These are phyloP conservation scores for Atta texana DNA, from an alignment of 1,140 invertebrate species.

Conservation along the genomic window DNA sequence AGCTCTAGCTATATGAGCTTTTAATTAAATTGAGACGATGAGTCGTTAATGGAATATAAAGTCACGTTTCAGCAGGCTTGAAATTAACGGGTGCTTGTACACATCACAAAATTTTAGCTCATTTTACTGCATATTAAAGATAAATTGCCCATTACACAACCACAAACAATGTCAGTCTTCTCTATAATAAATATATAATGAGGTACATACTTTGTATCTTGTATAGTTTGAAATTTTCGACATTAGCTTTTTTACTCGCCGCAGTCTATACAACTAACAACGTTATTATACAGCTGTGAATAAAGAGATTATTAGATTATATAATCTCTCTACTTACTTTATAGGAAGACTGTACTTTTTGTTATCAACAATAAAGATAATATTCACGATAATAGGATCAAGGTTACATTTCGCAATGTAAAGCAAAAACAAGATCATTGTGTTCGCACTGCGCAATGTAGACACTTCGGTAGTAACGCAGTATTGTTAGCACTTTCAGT, in stretches of 20 bases:
- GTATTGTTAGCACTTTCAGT: slow-evolving; percentile 30
- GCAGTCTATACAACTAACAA: background rate
- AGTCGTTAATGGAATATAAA: slow-evolving; percentile 60
- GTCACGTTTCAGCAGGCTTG: slow-evolving; percentile 40
- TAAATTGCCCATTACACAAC: slow-evolving; percentile 6
- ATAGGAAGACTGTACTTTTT: background rate
- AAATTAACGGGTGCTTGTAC: slow-evolving; percentile 22
- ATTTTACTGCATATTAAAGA: slow-evolving; percentile 19
- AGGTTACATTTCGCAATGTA: background rate
- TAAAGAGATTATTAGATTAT: slow-evolving; percentile 1
- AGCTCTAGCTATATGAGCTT: slow-evolving; percentile 59
- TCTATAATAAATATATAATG: background rate
- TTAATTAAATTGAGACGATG: slow-evolving; percentile 63
- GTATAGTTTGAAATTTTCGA: background rate
- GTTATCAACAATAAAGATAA: background rate
- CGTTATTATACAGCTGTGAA: background rate
- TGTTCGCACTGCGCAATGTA: background rate
- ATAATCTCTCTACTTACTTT: background rate
- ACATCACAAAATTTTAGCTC: background rate
- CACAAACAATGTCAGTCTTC: background rate
- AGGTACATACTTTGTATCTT: background rate
- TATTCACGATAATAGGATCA: background rate
- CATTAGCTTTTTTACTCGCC: background rate
- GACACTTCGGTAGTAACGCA: background rate
- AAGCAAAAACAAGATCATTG: slow-evolving; percentile 2